Base-by-base conservation (phyloP, 1,140 invertebrate genomes). In the Scylla paramamosain region DNA sequence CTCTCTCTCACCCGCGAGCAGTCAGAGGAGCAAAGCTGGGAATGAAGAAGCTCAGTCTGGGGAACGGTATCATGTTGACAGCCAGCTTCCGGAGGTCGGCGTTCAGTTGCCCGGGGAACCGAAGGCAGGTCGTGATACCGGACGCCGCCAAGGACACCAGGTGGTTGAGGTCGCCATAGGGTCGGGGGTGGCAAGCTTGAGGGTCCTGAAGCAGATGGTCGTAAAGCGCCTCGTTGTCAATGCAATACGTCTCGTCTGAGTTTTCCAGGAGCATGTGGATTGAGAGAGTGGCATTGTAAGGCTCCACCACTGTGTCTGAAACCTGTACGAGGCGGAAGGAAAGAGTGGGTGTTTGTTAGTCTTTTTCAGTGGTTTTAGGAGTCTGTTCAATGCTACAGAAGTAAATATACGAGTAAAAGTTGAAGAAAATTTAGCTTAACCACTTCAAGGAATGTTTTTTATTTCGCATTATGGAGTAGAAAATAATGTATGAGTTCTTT, bases 141-240 rank as follows among this genome's bases (percentile, higher is more conserved):
- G 90, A 91, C 90, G 67, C 67, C 8, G 90, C 67, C 10, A 91
- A 28, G 52, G 90, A 91, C 14, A 91, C 90, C 90, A 91, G 90
- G 52, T 91, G 90, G 59, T 91, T 91, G 52, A 91, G 90, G 29
- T 91, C 90, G 52, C 90, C 90, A 14, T 91, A 91, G 90, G 90
- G 67, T 59, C 12, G 52, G 52, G 52, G 10, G 89, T 52, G 28
- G 89, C 48, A 16, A 52, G 46, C 46, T 89, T 89, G 10, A 48
- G 48, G 0, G 46, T 48, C 28, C 45, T n/a, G 45, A 91, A 91
- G 89, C 45, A 48, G 46, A 59, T 14, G 45, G 48, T 91, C 90
- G 90, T 91, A 91, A 46, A 91, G 90, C 28, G 90, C 90, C 29
- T 91, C 90, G 90, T 91, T 91, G 90, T 91, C 90, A 32, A 91